Evolutionary conservation across 92 coral and sea anemone genomes (phyloP).

Genomic region (Heteractis magnifica): DNA sequence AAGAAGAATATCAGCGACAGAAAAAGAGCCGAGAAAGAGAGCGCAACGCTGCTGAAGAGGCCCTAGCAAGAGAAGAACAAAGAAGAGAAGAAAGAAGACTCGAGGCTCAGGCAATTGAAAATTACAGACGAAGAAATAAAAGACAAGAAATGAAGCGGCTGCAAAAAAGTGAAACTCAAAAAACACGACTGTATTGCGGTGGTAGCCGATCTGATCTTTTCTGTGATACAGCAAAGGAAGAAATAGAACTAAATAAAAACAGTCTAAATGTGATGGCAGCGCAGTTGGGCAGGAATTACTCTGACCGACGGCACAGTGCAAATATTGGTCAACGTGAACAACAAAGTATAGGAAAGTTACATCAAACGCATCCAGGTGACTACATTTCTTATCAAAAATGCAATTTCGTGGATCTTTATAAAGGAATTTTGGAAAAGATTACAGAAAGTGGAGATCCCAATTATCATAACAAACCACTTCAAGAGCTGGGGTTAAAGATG

Average conservation of each 20-base stretch:
- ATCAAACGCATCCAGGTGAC: no score
- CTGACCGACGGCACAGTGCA: not conserved
- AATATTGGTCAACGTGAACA: not conserved
- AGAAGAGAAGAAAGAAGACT: not conserved
- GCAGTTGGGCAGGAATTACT: not conserved
- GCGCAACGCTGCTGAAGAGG: no score
- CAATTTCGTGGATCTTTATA: not conserved
- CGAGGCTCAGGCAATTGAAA: no score
- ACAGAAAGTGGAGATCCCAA: not conserved
- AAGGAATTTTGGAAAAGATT: not conserved
- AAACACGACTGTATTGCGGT: not conserved
- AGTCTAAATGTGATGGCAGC: not conserved
- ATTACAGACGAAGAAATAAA: not conserved
- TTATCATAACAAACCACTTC: not conserved
- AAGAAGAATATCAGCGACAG: not conserved
- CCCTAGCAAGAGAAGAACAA: not conserved
- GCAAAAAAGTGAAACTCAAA: not conserved
- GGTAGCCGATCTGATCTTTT: no score
- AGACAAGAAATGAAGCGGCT: not conserved
- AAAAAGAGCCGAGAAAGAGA: not conserved
- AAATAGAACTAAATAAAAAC: no score
- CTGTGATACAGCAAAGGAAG: no score
- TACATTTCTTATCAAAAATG: no score
- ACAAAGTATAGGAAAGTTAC: not conserved
- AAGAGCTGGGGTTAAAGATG: not conserved